Base-by-base conservation (phyloP, 2,888 invertebrate species). In the Agrochola litura region DNA sequence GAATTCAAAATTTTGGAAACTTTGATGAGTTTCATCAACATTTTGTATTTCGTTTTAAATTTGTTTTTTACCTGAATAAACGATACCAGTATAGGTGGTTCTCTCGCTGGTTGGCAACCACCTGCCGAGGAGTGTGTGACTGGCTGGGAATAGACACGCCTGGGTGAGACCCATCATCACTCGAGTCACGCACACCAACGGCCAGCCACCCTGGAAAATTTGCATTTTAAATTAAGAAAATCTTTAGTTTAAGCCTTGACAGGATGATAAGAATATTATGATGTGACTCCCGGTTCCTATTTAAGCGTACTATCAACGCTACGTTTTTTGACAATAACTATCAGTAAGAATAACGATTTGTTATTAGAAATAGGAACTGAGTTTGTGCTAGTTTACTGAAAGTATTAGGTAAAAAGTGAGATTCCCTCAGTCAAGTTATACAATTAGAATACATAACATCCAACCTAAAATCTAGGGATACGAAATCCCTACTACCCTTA, bases 141-240 rank as follows among this genome's bases (percentile, higher is more conserved):
- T 95, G 16, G 97, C 97, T 2, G 98, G 98, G 87, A 97, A 97
- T 60, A 98, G 92, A 87, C 97, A 97, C 1, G 97, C 97, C 92
- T 98, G 97, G 1, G 97, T 95, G 25, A 98, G 96, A 0, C 98
- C 98, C 97, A 98, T 98, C 14, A 97, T 89, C 1, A 98, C 97
- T 75, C 98, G 96, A 68, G 97, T 97, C 0, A 94, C 94, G 87
- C 98, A 97, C 1, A 98, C 97, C 10, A 97, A 95, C 0, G 94
- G 93, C 94, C 97, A 97, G 6, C 97, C 96, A 56, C 96, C 96
- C 96, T 96, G 88, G 0, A 89, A 75, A 14, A 54, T 37, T 56
- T 5, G 22, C 16, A 49, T 19, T 66, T 25, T 10, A 0, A 56
- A 41, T 25, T 30, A 37, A 64, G 49, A 16, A 30, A 30, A 43